Evolutionary conservation across 2,888 invertebrate genomes (phyloP), one percentile per base, ranked within the genome.

Genomic region (Athalia circularis): DNA sequence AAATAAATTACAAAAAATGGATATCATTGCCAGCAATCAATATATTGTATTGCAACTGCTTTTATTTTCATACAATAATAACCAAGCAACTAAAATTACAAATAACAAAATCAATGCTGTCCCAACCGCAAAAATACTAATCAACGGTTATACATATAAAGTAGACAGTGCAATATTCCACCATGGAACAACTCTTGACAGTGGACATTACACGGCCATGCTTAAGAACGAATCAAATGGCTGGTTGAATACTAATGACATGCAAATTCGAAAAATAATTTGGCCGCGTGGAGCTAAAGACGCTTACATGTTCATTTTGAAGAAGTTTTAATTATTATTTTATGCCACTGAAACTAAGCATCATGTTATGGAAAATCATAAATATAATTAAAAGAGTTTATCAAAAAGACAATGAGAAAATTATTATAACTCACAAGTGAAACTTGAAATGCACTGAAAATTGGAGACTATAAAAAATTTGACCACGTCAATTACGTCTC

Each of bases 181-280:
- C 43, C 64, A 64, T n/a, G 77, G 79, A 9, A 13, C 52, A 45
- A 52, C 48, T 45, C 7, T 65, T 54, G 59, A 68, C n/a, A 48
- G 11, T 52, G 79, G 79, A 5, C 74, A 79, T 61, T 77, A 79
- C 59, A 79, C 77, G 9, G 62, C 47, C 7, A 77, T 79, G 76
- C 57, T 77, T 4, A 64, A 57, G 47, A 13, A 70, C 62, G 13
- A 45, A 11, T 4, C 11, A 29, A 54, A 15, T 11, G n/a, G 8
- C 4, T 77, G 77, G 77, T 57, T 77, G 4, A 50, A 29, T 48
- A 61, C 64, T 8, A 64, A 61, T 13, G 77, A 79, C 47, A 48
- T 15, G 9, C 57, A 62, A 13, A 45, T 79, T 11, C 59, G 48
- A 45, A 77, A 79, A 45, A 59, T n/a, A 29, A 47, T 43, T 13